Percentiles rank a stretch among this genome's conserved stretches.
These are phyloP conservation scores for Muscicapa striata DNA, from an alignment of 2,797 vertebrate genomes.

Conservation along the genomic window DNA sequence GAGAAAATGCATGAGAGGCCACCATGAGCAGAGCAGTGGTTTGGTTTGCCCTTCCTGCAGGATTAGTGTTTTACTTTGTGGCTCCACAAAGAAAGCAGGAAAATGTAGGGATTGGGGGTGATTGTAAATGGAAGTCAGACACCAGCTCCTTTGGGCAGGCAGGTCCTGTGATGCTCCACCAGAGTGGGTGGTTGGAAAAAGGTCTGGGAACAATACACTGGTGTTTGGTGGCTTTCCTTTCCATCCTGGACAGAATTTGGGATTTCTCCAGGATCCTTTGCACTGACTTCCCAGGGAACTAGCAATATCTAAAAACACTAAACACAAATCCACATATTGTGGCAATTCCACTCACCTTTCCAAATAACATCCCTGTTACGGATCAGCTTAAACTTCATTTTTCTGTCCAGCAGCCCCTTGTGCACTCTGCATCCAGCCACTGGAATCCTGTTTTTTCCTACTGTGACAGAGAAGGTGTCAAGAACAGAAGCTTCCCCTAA, in stretches of 20 bases:
- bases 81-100: neutral
- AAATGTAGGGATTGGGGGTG: rapidly evolving
- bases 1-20: neutral
- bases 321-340: rapidly evolving
- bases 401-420: constrained; percentile 87
- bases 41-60: neutral
- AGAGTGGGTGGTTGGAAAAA: neutral
- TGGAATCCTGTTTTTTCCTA: constrained; percentile 87
- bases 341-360: constrained; percentile 83
- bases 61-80: neutral
- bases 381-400: constrained; percentile 83
- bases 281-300: neutral
- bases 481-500: constrained; percentile 87
- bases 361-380: constrained; percentile 81
- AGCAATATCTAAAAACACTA: neutral
- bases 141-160: neutral
- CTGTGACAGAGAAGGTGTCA: constrained; percentile 83
- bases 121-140: neutral
- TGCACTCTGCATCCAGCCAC: constrained; percentile 94
- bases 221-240: neutral
- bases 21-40: rapidly evolving
- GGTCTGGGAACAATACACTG: neutral
- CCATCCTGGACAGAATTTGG: neutral
- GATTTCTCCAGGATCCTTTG: rapidly evolving
- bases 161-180: neutral